Percentiles rank a stretch among this genome's conserved stretches.
Evolutionary conservation across 2,113 vertebrate genomes (phyloP).

Genomic region (Hoplias malabaricus): DNA sequence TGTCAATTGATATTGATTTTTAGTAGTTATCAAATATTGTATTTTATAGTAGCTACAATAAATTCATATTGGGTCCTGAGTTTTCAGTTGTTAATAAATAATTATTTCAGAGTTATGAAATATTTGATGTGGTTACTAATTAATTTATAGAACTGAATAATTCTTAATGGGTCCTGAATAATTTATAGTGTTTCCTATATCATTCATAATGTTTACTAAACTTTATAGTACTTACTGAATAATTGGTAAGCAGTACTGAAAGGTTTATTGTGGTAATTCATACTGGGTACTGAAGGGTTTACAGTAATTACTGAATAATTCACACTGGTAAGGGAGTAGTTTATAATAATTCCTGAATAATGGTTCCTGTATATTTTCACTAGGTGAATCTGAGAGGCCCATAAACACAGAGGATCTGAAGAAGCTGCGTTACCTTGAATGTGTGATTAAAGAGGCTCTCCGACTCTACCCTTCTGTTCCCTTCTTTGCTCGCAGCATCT

Average conservation of each 20-base stretch:
- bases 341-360: no score
- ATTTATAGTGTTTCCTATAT: not conserved
- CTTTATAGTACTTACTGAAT: not conserved
- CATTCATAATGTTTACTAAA: not conserved
- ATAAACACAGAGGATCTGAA: slow-evolving; percentile 83
- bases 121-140: not conserved
- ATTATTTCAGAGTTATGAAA: not conserved
- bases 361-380: slow-evolving; percentile 9
- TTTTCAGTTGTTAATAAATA: not conserved
- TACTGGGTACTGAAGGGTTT: not conserved
- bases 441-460: slow-evolving; percentile 90
- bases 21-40: not conserved
- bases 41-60: not conserved
- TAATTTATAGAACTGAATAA: not conserved
- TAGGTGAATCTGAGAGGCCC: slow-evolving; percentile 77
- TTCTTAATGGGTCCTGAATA: not conserved
- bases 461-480: slow-evolving; percentile 91
- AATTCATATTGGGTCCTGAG: not conserved
- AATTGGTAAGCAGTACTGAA: no score
- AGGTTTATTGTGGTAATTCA: not conserved
- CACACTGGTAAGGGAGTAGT: no score
- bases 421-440: slow-evolving; percentile 88
- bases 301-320: not conserved
- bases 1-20: no score
- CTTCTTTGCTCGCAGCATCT: slow-evolving; percentile 82